A percentile compares a stretch with the other conserved stretches of the same genome.
Conservation (phyloP, 2,888 invertebrate genomes). For the Phyto melanocephala region DNA sequence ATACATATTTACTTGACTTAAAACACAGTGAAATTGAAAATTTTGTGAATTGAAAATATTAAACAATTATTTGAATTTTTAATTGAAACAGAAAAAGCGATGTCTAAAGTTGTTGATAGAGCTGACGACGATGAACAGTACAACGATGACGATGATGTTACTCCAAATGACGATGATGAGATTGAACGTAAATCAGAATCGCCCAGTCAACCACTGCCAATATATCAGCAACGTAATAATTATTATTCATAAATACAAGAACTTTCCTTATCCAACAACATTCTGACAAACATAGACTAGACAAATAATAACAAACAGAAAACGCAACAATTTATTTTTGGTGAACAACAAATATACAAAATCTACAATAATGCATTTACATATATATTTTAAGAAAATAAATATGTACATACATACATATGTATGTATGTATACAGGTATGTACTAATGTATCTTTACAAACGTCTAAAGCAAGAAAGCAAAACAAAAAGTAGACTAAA, state of each 20-base stretch:
- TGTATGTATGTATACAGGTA: conserved; percentile 30
- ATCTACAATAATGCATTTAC: conserved; percentile 65
- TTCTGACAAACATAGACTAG: not conserved
- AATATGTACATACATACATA: too few species aligned
- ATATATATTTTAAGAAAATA: conserved; percentile 44
- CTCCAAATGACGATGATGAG: conserved; percentile 47
- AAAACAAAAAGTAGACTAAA: conserved; percentile 9
- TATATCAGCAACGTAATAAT: conserved; percentile 92
- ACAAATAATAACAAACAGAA: conserved; percentile 1
- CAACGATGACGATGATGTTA: conserved; percentile 34
- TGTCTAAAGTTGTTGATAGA: conserved; percentile 80
- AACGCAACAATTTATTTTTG: conserved; percentile 56
- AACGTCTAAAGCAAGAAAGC: too few species aligned
- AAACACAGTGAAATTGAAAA: too few species aligned
- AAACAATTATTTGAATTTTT: conserved; percentile 49
- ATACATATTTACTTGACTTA: conserved; percentile 64
- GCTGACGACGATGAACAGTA: conserved; percentile 28
- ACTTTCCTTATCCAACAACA: conserved; percentile 40
- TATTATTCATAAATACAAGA: conserved; percentile 82
- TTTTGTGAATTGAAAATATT: not conserved
- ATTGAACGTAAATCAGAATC: conserved; percentile 81
- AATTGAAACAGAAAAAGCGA: conserved; percentile 84
- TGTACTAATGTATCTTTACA: too few species aligned
- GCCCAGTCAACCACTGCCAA: conserved; percentile 88
- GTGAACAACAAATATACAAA: conserved; percentile 54